Base-by-base conservation (phyloP, 2,797 vertebrate species). In the Oophaga sylvatica region DNA sequence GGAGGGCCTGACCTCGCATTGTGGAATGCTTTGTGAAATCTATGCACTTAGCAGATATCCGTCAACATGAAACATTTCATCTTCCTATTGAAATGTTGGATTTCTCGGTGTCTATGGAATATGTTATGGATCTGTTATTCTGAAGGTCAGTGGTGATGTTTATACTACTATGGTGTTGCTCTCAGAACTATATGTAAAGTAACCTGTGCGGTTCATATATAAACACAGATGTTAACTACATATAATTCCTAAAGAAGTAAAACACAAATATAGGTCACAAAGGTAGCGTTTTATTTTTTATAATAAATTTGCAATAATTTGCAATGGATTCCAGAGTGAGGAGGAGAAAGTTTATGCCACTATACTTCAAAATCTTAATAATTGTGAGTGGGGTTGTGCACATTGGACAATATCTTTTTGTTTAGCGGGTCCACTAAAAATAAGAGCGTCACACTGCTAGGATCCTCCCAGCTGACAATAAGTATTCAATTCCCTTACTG, bases 11-110 rank as follows among this genome's bases (percentile, higher is more conserved):
- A 87, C 80, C 86, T 87, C 70, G 57, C 60, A 77, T 56, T 87
- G 79, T 75, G 78, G 80, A 87, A 87, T 76, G 68, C 35, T 78
- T 65, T 82, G 71, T n/a, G 75, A 87, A 80, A 83, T 79, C 73
- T 22, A 78, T 48, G 73, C 63, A 77, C 73, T 35, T 76, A 85
- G 12, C 60, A 78, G 60, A 78, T 65, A 85, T 85, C 83, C 53
- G 65, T 78, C 83, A 85, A 53, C 83, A 77, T 48, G 26, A 65
- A 78, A 65, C 45, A 19, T 78, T 77, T 56, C 35, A 65, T 85
- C 83, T 85, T 84, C 83, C 83, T 85, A 77, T 85, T 85, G 60
- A 77, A 78, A 85, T 77, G 63, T 65, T 17, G 17, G 63, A 57
- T 59, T 20, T 17, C 31, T 31, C 22, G 71, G n/a, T 9, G 41